Conservation (phyloP, 2,888 invertebrate genomes). For the Rutpela maculata region DNA sequence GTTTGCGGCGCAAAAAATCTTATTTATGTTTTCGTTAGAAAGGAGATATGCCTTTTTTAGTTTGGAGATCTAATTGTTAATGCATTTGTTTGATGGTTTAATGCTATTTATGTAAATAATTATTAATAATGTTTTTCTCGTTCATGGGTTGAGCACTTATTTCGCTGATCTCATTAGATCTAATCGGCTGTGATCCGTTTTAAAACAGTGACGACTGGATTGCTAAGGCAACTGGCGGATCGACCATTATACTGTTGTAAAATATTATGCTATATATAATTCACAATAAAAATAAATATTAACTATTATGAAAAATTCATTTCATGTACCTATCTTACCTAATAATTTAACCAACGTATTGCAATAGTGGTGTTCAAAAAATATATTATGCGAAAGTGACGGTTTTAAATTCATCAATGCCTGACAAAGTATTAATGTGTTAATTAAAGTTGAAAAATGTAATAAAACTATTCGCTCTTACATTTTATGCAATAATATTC, state of each 20-base stretch:
- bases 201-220: slow-evolving; percentile 58
- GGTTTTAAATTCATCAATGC: too few relatives aligned
- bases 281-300: slow-evolving; percentile 55
- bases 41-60: slow-evolving; percentile 31
- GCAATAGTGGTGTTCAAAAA: too few relatives aligned
- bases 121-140: slow-evolving; percentile 47
- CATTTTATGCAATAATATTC: too few relatives aligned
- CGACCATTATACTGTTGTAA: slow-evolving; percentile 64
- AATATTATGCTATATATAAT: slow-evolving; percentile 55
- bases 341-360: not conserved
- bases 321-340: not conserved
- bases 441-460: too few relatives aligned
- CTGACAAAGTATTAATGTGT: too few relatives aligned
- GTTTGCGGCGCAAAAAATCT: slow-evolving; percentile 51
- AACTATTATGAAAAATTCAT: not conserved
- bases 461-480: too few relatives aligned
- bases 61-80: slow-evolving; percentile 39
- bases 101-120: slow-evolving; percentile 50
- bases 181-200: slow-evolving; percentile 66
- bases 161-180: slow-evolving; percentile 65
- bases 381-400: too few relatives aligned
- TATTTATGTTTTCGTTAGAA: slow-evolving; percentile 47
- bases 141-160: slow-evolving; percentile 56
- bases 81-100: slow-evolving; percentile 40
- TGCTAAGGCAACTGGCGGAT: slow-evolving; percentile 61